Evolutionary conservation across 2,113 vertebrate genomes (phyloP).

Genomic region (Isurus oxyrinchus): DNA sequence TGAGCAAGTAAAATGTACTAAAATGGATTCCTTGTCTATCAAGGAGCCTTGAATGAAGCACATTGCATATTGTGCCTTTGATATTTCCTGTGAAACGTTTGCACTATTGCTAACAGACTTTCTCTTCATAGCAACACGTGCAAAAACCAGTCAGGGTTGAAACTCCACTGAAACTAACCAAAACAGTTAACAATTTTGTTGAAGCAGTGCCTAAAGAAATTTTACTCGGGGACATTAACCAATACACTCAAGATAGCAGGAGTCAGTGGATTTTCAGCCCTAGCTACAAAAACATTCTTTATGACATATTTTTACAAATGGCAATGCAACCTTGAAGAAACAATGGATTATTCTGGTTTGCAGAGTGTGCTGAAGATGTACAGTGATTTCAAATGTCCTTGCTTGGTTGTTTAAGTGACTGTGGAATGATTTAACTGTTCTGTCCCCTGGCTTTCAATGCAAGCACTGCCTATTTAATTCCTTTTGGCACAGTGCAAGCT

Average conservation of each 20-base stretch:
- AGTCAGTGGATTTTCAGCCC: slow-evolving; percentile 1
- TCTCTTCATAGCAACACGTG: background rate
- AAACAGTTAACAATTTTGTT: background rate
- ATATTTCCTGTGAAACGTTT: background rate
- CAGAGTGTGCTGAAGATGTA: background rate
- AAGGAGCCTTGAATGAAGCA: background rate
- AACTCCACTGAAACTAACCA: background rate
- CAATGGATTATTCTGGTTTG: background rate
- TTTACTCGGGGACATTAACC: background rate
- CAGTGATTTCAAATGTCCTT: background rate
- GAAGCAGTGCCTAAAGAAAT: background rate
- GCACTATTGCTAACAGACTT: background rate
- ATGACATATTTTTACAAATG: background rate
- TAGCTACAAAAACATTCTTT: background rate
- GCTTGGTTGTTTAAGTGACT: background rate
- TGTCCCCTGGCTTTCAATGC: background rate
- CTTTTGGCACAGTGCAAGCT: background rate
- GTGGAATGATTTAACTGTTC: slow-evolving; percentile 5
- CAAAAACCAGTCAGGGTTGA: background rate
- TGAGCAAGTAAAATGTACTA: background rate
- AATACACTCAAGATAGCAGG: background rate
- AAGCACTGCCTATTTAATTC: background rate
- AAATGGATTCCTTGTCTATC: background rate
- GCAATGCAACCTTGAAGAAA: background rate
- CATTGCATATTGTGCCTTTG: background rate